phyloP scores from a whole-genome alignment of 1,140 invertebrate genomes.

The Ips typographus region DNA sequence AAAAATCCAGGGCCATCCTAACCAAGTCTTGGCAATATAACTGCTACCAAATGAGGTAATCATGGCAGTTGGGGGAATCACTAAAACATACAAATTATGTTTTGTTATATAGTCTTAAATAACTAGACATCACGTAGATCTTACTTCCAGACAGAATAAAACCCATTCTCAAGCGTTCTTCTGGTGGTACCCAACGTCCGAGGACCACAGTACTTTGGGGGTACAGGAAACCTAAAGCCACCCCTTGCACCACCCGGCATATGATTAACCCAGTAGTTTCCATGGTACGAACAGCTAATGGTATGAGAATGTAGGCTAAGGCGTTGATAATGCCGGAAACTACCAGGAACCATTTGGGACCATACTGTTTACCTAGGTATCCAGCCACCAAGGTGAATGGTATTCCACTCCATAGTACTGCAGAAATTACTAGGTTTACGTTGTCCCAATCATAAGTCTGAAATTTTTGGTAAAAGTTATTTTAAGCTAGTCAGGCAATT shows the following conservation, averaged over 20 bases:
- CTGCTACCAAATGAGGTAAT: neutral
- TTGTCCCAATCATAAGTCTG: slow-evolving; percentile 51
- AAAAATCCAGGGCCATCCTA: slow-evolving; percentile 7
- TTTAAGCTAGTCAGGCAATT: too few species aligned
- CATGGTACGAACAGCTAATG: neutral
- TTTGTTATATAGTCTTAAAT: too few species aligned
- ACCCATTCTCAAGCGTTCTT: slow-evolving; percentile 10
- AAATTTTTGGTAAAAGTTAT: neutral
- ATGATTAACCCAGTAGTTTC: slow-evolving; percentile 15
- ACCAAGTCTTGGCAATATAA: neutral
- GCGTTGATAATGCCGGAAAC: slow-evolving; percentile 48
- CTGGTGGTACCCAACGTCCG: slow-evolving; percentile 9
- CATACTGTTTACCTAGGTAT: slow-evolving; percentile 63
- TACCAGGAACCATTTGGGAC: slow-evolving; percentile 63
- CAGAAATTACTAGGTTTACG: slow-evolving; percentile 55
- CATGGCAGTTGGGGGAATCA: neutral
- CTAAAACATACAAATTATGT: neutral
- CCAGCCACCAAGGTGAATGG: slow-evolving; percentile 64
- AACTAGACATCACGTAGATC: neutral
- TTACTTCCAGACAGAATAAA: neutral
- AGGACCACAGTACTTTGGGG: neutral
- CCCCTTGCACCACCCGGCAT: slow-evolving; percentile 15
- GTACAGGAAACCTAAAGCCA: neutral
- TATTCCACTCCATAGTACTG: slow-evolving; percentile 67
- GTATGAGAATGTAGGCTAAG: slow-evolving; percentile 5